Evolutionary conservation across 2,888 invertebrate genomes (phyloP), one percentile per base, ranked within the genome.

Genomic region (Craniophora ligustri): DNA sequence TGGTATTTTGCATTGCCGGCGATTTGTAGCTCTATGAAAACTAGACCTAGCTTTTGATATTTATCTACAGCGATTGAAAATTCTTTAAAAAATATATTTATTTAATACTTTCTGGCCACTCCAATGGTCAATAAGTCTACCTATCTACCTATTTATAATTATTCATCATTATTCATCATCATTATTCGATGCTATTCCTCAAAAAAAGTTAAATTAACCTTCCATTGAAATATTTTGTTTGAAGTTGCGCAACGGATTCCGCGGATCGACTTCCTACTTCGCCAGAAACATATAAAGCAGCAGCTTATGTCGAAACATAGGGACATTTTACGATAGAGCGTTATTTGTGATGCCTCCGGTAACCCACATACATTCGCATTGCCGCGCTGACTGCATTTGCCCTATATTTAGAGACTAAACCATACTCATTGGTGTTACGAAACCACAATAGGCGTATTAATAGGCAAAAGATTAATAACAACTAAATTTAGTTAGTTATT

Each of bases 291-390:
- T 44, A 62, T n/a, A 44, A 63, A 71, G 66, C 58, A n/a, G 60
- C 65, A 76, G 82, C 83, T 77, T 76, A 77, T 79, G 83, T 85
- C 75, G 86, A 85, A 85, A 88, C 63, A 51, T 66, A 75, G 80
- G 69, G 81, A 80, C 81, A 81, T 80, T 87, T 84, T 78, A 85
- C 85, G 83, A 84, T 85, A 68, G 81, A 40, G 54, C 51, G 40
- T 80, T 84, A 87, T 88, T 85, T 81, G 80, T 82, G 86, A 81
- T 84, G 76, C 75, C 79, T 76, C 78, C 71, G 74, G 67, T 88
- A 87, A 84, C 91, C 91, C 68, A 90, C 67, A 85, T 87, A 86
- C 86, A 85, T 88, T 88, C 80, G 87, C 89, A 87, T 84, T 82
- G 82, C 82, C 78, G 67, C 65, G 66, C 47, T 67, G 73, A 62